Conservation (phyloP, 2,797 vertebrate species). For the Myripristis murdjan region DNA sequence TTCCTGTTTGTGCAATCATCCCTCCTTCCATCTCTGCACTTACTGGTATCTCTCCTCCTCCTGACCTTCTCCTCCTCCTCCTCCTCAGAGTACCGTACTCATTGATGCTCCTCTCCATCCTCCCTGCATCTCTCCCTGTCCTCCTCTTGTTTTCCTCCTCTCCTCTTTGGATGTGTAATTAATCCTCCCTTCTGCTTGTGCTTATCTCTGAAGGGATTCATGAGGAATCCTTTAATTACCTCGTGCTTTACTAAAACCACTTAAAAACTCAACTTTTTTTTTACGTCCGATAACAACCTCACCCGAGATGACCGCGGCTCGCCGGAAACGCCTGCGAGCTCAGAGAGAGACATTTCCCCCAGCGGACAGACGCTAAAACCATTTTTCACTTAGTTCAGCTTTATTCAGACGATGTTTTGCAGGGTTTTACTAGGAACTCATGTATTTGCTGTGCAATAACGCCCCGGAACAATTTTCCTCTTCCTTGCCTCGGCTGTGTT, state of each 20-base stretch:
- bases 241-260: constrained; percentile 17
- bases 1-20: not conserved
- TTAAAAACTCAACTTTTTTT: constrained; percentile 25
- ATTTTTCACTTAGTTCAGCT: no score
- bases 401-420: not conserved
- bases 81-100: no score
- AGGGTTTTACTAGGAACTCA: not conserved
- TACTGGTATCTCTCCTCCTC: no score
- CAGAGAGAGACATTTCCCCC: no score
- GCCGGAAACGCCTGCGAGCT: not conserved
- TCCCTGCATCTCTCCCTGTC: not conserved
- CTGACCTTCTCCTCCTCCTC: no score
- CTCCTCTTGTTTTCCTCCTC: not conserved
- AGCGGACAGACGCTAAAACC: no score
- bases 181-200: constrained; percentile 46
- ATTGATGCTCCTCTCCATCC: no score
- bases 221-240: constrained; percentile 60
- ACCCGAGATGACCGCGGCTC: not conserved
- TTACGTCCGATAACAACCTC: constrained; percentile 25
- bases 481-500: not conserved
- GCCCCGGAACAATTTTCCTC: not conserved
- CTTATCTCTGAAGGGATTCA: constrained; percentile 40
- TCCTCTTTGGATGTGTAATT: constrained; percentile 30
- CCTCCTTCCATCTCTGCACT: not conserved
- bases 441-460: not conserved